phyloP scores from a whole-genome alignment of 2,888 invertebrate species.

The Plagodis pulveraria region DNA sequence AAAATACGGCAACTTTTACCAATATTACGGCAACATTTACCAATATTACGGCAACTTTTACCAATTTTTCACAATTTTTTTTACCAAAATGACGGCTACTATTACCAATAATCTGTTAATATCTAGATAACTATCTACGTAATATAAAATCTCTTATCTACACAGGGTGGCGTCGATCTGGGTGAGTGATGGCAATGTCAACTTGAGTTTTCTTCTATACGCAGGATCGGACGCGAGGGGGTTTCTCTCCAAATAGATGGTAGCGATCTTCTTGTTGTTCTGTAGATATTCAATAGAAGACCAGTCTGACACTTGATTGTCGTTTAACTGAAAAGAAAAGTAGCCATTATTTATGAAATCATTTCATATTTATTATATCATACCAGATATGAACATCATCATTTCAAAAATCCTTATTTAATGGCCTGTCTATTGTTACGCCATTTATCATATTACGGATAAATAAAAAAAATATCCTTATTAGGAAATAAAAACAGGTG shows the following conservation, averaged over 20 bases:
- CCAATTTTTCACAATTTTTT: neutral
- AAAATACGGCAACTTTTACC: no score
- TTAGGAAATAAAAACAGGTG: no score
- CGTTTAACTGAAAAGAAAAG: slow-evolving; percentile 89
- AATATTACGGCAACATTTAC: no score
- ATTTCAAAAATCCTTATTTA: no score
- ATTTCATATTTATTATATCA: no score
- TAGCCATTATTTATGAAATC: no score
- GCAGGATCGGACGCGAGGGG: slow-evolving; percentile 92
- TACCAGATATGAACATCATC: no score
- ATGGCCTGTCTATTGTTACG: no score
- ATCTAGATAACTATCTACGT: slow-evolving; percentile 10
- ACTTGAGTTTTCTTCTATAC: slow-evolving; percentile 95
- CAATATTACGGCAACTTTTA: no score
- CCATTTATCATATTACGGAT: no score
- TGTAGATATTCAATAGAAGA: slow-evolving; percentile 90
- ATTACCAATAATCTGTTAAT: neutral
- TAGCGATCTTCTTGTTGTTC: slow-evolving; percentile 87
- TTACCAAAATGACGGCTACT: neutral
- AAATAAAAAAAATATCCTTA: no score
- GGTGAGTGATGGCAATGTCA: slow-evolving; percentile 92
- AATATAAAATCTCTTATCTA: slow-evolving; percentile 77
- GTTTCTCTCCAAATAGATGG: slow-evolving; percentile 97
- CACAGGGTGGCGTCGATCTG: slow-evolving; percentile 99
- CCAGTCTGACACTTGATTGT: slow-evolving; percentile 95